phyloP scores from a whole-genome alignment of 2,888 invertebrate genomes.

The Coremacera marginata region DNA sequence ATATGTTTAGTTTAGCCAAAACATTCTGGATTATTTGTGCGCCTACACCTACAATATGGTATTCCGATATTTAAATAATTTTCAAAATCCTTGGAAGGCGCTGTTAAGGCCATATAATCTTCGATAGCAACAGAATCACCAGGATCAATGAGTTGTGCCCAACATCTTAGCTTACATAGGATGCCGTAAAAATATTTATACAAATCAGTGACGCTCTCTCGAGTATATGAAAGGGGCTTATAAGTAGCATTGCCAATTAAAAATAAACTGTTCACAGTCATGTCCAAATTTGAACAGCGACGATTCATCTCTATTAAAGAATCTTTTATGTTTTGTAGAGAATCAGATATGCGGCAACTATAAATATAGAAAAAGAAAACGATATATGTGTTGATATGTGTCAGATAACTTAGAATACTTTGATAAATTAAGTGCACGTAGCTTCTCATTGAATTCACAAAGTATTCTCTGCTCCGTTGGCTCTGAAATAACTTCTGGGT shows the following conservation, averaged over 20 bases:
- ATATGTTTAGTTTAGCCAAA: neutral
- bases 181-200: slow-evolving; percentile 53
- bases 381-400: neutral
- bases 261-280: slow-evolving; percentile 52
- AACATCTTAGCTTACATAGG: slow-evolving; percentile 52
- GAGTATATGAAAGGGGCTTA: slow-evolving; percentile 44
- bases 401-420: slow-evolving; percentile 51
- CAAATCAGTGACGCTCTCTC: slow-evolving; percentile 52
- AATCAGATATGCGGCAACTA: slow-evolving; percentile 40
- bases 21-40: slow-evolving; percentile 43
- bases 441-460: slow-evolving; percentile 52
- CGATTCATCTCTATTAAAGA: slow-evolving; percentile 48
- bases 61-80: slow-evolving; percentile 49
- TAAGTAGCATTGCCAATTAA: slow-evolving; percentile 38
- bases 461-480: slow-evolving; percentile 51
- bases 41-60: slow-evolving; percentile 55
- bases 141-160: slow-evolving; percentile 57
- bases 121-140: slow-evolving; percentile 54
- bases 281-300: slow-evolving; percentile 51
- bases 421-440: slow-evolving; percentile 51
- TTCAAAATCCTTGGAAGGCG: slow-evolving; percentile 45
- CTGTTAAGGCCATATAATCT: slow-evolving; percentile 54
- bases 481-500: slow-evolving; percentile 59
- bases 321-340: slow-evolving; percentile 46
- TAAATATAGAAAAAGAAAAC: neutral